Conservation (phyloP, 2,888 invertebrate species). For the Nymphalis c-album region DNA sequence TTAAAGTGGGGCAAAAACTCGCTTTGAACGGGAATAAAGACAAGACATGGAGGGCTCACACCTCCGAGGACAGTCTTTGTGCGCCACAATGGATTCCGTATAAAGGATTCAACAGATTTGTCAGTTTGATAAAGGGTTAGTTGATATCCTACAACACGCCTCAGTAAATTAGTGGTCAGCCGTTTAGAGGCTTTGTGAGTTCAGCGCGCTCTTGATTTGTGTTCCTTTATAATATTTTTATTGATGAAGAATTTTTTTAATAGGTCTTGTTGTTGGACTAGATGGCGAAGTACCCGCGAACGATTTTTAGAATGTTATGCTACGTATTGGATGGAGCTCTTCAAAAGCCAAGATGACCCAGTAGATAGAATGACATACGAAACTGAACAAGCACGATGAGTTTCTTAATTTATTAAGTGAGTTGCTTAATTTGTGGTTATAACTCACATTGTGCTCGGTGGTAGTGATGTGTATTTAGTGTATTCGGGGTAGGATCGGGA, state of each 20-base stretch:
- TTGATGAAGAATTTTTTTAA: constrained; percentile 10
- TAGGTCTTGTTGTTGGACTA: constrained; percentile 24
- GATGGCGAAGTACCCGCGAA: not conserved
- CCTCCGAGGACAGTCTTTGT: constrained; percentile 43
- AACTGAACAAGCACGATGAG: too few species aligned
- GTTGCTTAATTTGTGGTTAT: too few species aligned
- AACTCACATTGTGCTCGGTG: too few species aligned
- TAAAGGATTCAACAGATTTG: constrained; percentile 42
- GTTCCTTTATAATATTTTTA: constrained; percentile 12
- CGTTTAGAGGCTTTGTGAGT: constrained; percentile 31
- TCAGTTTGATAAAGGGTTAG: constrained; percentile 47
- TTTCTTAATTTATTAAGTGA: too few species aligned
- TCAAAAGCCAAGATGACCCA: too few species aligned
- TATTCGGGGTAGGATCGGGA: too few species aligned
- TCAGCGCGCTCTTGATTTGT: constrained; percentile 10
- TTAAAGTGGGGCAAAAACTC: constrained; percentile 43
- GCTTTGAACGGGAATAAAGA: constrained; percentile 41
- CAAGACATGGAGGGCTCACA: constrained; percentile 44
- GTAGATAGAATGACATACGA: too few species aligned
- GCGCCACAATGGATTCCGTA: constrained; percentile 38
- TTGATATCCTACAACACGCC: constrained; percentile 41
- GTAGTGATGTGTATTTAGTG: too few species aligned
- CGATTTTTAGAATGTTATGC: too few species aligned
- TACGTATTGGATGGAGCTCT: too few species aligned
- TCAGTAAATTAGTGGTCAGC: constrained; percentile 43